phyloP scores from a whole-genome alignment of 2,888 invertebrate genomes.

The Unio delphinus region DNA sequence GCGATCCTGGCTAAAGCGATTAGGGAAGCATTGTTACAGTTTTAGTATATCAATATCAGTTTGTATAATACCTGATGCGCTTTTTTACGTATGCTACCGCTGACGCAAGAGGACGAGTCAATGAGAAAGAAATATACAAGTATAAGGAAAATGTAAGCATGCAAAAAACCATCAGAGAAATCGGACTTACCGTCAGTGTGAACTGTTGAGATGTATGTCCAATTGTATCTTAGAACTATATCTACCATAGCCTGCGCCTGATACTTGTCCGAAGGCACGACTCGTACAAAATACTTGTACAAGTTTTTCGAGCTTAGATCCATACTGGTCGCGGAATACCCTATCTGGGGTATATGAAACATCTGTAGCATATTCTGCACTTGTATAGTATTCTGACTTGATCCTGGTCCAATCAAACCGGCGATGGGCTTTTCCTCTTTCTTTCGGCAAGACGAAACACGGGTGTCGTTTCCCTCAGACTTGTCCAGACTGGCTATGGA shows the following conservation, averaged over 20 bases:
- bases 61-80: not conserved
- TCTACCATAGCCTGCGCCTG: constrained; percentile 84
- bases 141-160: not conserved
- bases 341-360: constrained; percentile 79
- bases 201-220: constrained; percentile 85
- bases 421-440: constrained; percentile 72
- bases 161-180: not conserved
- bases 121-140: too few species aligned
- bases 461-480: constrained; percentile 22
- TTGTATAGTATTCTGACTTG: constrained; percentile 79
- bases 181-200: constrained; percentile 80
- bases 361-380: constrained; percentile 85
- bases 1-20: too few species aligned
- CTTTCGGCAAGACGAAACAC: constrained; percentile 17
- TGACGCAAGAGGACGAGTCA: too few species aligned
- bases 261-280: constrained; percentile 84
- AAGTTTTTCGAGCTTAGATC: constrained; percentile 83
- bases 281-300: constrained; percentile 84
- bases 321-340: constrained; percentile 84
- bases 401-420: constrained; percentile 83
- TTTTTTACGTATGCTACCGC: not conserved
- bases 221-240: constrained; percentile 74
- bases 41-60: too few species aligned
- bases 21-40: too few species aligned
- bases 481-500: constrained; percentile 70